These are phyloP conservation scores for Takifugu rubripes DNA, from an alignment of 2,797 vertebrate genomes.

Conservation along the genomic window DNA sequence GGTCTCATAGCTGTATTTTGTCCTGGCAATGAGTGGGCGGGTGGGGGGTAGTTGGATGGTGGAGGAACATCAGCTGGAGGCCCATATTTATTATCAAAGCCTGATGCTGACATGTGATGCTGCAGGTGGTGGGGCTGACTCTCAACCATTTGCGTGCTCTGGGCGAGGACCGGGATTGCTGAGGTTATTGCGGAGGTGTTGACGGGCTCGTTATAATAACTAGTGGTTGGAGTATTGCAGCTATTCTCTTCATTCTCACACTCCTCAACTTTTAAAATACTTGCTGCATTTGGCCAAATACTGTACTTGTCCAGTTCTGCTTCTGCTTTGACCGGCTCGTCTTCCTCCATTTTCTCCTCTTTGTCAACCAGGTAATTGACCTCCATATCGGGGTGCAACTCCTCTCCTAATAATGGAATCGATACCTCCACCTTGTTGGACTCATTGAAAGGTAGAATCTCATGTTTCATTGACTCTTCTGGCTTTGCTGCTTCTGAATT, in stretches of 20 bases:
- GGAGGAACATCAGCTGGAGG: constrained; percentile 63
- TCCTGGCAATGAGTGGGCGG: constrained; percentile 58
- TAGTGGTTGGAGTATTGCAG: constrained; percentile 65
- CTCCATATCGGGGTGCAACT: constrained; percentile 75
- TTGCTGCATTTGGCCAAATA: constrained; percentile 81
- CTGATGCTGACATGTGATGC: constrained; percentile 51
- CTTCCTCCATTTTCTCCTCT: constrained; percentile 48
- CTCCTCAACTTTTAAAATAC: constrained; percentile 72
- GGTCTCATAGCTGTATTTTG: constrained; percentile 66
- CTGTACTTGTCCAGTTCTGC: constrained; percentile 71
- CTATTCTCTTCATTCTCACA: constrained; percentile 65
- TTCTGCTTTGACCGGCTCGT: constrained; percentile 52
- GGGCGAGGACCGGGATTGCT: constrained; percentile 69
- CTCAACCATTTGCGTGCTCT: constrained; percentile 59
- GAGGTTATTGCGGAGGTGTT: constrained; percentile 58
- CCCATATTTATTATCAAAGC: constrained; percentile 66
- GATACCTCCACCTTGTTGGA: constrained; percentile 61
- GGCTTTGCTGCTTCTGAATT: constrained; percentile 28
- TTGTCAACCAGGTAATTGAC: constrained; percentile 64
- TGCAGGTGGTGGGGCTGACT: constrained; percentile 62
- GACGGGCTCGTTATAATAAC: constrained; percentile 60
- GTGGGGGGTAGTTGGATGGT: constrained; percentile 58
- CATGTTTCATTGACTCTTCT: constrained; percentile 58
- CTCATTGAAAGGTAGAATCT: constrained; percentile 67
- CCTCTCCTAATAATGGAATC: constrained; percentile 80